phyloP scores from a whole-genome alignment of 2,113 vertebrate species.

The Lipophrys pholis region DNA sequence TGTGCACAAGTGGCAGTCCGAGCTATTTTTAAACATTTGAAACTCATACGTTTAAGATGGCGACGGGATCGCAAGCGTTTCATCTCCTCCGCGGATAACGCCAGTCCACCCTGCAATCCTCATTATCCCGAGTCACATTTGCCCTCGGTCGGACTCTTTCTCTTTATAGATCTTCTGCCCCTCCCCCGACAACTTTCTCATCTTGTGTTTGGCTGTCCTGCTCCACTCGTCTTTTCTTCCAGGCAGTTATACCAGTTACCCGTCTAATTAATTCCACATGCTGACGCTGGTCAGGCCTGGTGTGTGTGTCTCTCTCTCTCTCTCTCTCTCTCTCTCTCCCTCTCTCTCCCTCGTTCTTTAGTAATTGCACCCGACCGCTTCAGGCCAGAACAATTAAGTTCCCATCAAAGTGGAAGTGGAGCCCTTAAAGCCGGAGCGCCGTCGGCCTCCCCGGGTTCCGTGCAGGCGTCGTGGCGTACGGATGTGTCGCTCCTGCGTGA shows the following conservation, averaged over 20 bases:
- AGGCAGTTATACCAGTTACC: constrained; percentile 60
- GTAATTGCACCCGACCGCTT: constrained; percentile 68
- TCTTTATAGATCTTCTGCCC: neutral
- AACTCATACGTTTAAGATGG: too few relatives aligned
- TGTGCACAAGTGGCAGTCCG: too few relatives aligned
- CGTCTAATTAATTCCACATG: constrained; percentile 75
- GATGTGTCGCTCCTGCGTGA: too few relatives aligned
- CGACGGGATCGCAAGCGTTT: neutral
- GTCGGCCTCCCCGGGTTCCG: too few relatives aligned
- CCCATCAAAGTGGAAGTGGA: constrained; percentile 68
- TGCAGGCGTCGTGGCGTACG: too few relatives aligned
- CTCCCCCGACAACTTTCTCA: neutral
- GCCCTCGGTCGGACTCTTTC: constrained; percentile 27
- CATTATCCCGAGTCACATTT: constrained; percentile 4
- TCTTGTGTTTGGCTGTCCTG: constrained; percentile 14
- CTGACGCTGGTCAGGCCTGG: constrained; percentile 34
- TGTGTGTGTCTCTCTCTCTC: too few relatives aligned
- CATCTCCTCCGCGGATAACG: constrained; percentile 22
- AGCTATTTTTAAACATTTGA: too few relatives aligned
- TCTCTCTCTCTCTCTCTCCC: constrained; percentile 6
- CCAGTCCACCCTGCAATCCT: constrained; percentile 26
- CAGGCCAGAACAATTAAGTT: constrained; percentile 73
- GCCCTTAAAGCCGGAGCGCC: constrained; percentile 41
- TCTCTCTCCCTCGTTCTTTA: constrained; percentile 22
- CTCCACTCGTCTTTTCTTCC: constrained; percentile 30